Conservation (phyloP, 2,888 invertebrate genomes). For the Drepanosiphum platanoidis region DNA sequence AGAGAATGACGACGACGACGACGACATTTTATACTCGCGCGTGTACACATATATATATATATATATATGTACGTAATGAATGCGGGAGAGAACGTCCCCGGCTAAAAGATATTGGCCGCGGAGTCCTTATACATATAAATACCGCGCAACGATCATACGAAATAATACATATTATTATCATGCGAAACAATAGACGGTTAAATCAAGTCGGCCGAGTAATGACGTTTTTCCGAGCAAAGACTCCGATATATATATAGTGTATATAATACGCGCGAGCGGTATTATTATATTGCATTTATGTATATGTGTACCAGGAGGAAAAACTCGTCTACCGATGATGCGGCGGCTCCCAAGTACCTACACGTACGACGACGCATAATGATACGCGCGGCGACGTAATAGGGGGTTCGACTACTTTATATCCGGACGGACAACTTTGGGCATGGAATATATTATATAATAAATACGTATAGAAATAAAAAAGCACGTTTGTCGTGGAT, state of each 20-base stretch:
- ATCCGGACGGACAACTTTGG: background rate
- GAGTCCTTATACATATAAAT: background rate
- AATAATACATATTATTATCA: background rate
- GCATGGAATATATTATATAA: background rate
- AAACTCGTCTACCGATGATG: background rate
- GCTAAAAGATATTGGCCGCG: background rate
- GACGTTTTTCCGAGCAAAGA: background rate
- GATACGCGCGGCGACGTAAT: background rate
- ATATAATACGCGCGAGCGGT: background rate
- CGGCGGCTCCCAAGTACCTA: background rate
- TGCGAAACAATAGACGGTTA: background rate
- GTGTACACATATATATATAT: background rate
- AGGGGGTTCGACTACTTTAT: background rate
- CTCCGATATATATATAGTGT: no score
- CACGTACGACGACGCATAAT: background rate
- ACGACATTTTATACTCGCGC: background rate
- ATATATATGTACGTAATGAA: background rate
- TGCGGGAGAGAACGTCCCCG: background rate
- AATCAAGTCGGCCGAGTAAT: background rate
- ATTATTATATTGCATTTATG: background rate
- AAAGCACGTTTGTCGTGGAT: no score
- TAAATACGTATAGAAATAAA: background rate
- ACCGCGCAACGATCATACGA: background rate
- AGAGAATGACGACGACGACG: background rate
- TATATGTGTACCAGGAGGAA: background rate